Evolutionary conservation across 2,797 vertebrate genomes (phyloP).

Genomic region (Distichodus sexfasciatus): DNA sequence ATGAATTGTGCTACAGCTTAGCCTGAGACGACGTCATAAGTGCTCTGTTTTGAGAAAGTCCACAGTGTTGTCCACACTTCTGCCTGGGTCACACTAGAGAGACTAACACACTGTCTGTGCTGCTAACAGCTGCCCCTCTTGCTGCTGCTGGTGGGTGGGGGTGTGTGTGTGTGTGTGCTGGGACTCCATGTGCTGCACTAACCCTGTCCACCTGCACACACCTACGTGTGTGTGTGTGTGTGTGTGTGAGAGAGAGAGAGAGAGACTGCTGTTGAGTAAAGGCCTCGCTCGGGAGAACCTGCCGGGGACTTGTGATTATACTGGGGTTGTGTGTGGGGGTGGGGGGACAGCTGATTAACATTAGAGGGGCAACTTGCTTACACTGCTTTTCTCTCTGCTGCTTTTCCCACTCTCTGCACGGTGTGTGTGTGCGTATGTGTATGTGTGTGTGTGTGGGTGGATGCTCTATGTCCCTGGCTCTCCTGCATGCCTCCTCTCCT

Average conservation of each 20-base stretch:
- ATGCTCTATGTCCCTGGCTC: conserved; percentile 83
- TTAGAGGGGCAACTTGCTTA: conserved; percentile 32
- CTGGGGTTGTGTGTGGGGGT: not conserved
- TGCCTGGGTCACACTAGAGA: not conserved
- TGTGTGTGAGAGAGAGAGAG: too few relatives aligned
- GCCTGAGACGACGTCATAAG: too few relatives aligned
- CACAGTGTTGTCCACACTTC: not conserved
- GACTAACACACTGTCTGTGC: conserved; percentile 19
- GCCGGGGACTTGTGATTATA: too few relatives aligned
- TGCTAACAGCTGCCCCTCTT: conserved; percentile 63
- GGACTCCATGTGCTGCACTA: conserved; percentile 33
- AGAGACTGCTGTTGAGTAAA: too few relatives aligned
- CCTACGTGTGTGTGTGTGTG: not conserved
- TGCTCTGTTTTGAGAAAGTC: not conserved
- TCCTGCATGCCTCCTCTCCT: conserved; percentile 82
- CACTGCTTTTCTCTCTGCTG: conserved; percentile 49
- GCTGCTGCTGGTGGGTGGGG: too few relatives aligned
- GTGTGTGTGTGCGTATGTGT: conserved; percentile 58
- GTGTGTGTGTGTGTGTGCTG: conserved; percentile 22
- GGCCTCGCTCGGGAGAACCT: too few relatives aligned
- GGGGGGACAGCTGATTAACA: conserved; percentile 4
- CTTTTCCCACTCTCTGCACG: conserved; percentile 44
- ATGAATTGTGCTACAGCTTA: too few relatives aligned
- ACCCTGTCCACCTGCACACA: conserved; percentile 22
- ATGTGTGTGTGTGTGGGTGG: conserved; percentile 57